A percentile compares a stretch with the other conserved stretches of the same genome.
Evolutionary conservation across 2,113 vertebrate species (phyloP).

Genomic region (Oenanthe oenanthe): DNA sequence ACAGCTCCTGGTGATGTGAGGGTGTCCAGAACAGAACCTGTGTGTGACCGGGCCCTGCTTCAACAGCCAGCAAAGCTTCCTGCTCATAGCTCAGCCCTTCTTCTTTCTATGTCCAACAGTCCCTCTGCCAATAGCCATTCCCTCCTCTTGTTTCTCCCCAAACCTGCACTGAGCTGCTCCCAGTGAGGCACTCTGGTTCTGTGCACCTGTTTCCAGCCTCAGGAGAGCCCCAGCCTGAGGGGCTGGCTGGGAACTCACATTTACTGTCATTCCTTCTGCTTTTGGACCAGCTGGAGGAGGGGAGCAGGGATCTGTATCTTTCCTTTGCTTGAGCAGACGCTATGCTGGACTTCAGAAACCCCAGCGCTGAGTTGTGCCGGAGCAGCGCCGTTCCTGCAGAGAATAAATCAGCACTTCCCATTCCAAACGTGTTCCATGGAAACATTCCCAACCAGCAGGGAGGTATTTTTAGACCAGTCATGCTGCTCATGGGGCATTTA

Average conservation of each 20-base stretch:
- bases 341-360: not conserved
- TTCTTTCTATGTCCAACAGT: not conserved
- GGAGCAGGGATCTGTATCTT: not conserved
- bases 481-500: slow-evolving; percentile 4
- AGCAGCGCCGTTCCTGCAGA: not conserved
- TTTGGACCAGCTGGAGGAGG: not conserved
- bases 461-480: not conserved
- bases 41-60: not conserved
- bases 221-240: not conserved
- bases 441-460: slow-evolving; percentile 31
- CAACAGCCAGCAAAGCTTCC: not conserved
- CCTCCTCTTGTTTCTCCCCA: not conserved
- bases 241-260: not conserved
- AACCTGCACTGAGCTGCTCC: not conserved
- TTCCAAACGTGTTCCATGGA: not conserved
- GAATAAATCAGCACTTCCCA: slow-evolving; percentile 11
- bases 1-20: not conserved
- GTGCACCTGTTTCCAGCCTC: not conserved
- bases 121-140: rapidly evolving
- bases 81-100: not conserved
- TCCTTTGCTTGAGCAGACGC: not conserved
- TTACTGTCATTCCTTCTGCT: not conserved
- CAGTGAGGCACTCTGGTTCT: rapidly evolving
- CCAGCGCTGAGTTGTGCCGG: not conserved
- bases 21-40: not conserved